phyloP scores from a whole-genome alignment of 2,797 vertebrate species.

The Scolopax rusticola region DNA sequence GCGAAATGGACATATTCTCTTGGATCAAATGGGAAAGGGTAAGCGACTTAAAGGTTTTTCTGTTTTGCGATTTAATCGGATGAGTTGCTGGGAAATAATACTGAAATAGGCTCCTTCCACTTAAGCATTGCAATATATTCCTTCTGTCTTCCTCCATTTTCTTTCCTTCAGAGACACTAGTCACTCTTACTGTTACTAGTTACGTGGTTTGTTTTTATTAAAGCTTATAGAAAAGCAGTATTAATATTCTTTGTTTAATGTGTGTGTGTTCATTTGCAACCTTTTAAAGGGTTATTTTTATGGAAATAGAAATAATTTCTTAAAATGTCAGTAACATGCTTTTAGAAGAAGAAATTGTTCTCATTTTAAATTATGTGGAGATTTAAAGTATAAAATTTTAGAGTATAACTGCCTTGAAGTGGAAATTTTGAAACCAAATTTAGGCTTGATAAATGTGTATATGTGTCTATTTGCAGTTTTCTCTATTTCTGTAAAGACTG shows the following conservation, averaged over 20 bases:
- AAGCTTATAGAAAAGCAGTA: neutral
- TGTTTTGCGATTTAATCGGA: neutral
- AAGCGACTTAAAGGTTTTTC: neutral
- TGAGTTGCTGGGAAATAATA: neutral
- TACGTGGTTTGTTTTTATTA: neutral
- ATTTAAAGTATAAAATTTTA: neutral
- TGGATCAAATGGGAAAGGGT: slow-evolving; percentile 90
- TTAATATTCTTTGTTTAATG: neutral
- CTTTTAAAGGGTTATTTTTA: neutral
- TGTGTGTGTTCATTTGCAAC: neutral
- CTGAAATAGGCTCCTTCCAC: neutral
- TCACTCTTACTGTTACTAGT: neutral
- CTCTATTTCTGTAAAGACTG: neutral
- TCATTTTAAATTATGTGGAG: neutral
- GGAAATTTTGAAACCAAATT: neutral
- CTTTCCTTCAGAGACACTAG: neutral
- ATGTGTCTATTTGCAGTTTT: neutral
- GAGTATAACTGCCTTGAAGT: neutral
- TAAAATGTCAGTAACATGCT: neutral
- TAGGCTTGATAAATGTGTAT: neutral
- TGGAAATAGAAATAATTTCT: neutral
- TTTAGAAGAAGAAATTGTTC: neutral
- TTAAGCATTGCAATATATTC: neutral
- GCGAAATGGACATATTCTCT: slow-evolving; percentile 79
- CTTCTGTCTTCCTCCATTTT: neutral